Evolutionary conservation across 2,797 vertebrate species (phyloP).

Genomic region (Hemitrygon akajei): DNA sequence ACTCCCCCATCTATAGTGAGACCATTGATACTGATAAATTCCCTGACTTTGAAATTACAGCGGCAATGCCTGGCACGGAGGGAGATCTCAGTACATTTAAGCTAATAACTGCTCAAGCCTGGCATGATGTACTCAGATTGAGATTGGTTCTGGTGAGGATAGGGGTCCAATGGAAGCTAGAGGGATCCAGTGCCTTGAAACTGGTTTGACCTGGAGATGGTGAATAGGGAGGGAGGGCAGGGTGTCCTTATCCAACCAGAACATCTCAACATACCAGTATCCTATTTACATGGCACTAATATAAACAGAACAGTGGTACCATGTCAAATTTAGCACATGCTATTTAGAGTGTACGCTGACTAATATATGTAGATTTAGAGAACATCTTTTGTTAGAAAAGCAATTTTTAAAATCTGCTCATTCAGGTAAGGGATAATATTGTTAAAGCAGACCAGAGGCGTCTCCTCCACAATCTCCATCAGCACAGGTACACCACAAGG

Average conservation of each 20-base stretch:
- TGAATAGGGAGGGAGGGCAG: neutral
- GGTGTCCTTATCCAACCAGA: neutral
- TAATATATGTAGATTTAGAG: too few species aligned
- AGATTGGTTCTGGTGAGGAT: neutral
- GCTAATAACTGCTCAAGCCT: neutral
- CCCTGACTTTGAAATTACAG: neutral
- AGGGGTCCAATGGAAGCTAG: neutral
- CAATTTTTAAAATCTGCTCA: too few species aligned
- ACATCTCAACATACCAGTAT: neutral
- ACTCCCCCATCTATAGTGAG: neutral
- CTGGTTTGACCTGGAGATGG: neutral
- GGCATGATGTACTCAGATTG: neutral
- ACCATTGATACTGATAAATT: neutral
- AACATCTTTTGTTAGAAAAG: too few species aligned
- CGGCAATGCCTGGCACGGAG: neutral
- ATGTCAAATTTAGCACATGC: too few species aligned
- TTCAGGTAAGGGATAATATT: too few species aligned
- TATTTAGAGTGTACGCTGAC: too few species aligned
- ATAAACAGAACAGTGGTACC: too few species aligned
- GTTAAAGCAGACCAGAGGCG: too few species aligned
- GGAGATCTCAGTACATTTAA: neutral
- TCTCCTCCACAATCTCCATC: too few species aligned
- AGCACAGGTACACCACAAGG: too few species aligned
- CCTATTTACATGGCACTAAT: too few species aligned
- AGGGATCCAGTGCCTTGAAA: neutral